A percentile compares a stretch with the other conserved stretches of the same genome.
Conservation (phyloP, 2,797 vertebrate genomes). For the Mareca strepera region DNA sequence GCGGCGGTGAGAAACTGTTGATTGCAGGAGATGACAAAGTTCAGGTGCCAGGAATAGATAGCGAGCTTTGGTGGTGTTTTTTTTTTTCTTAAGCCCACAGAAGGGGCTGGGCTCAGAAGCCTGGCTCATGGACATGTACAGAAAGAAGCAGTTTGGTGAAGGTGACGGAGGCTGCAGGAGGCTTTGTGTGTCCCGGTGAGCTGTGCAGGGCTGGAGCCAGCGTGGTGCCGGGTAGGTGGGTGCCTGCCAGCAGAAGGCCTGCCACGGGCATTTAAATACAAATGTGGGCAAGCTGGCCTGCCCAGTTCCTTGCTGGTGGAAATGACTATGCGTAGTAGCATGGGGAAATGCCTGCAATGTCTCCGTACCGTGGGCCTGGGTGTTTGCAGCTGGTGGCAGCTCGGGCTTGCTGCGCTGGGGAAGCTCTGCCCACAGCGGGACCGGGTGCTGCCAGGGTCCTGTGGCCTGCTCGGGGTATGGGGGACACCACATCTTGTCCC, state of each 20-base stretch:
- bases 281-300: not conserved
- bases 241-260: not conserved
- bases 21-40: not conserved
- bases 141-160: accelerated
- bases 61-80: not conserved
- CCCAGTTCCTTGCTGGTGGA: not conserved
- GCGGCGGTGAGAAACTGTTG: not conserved
- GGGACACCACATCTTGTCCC: not conserved
- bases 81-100: not conserved
- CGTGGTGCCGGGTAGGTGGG: not conserved
- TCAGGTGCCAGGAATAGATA: not conserved
- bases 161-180: accelerated
- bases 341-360: not conserved
- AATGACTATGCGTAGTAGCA: not conserved
- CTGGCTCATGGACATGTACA: not conserved
- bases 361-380: not conserved
- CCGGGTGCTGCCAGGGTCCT: not conserved
- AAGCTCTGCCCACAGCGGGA: not conserved
- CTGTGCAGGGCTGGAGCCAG: not conserved
- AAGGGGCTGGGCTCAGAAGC: not conserved
- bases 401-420: not conserved
- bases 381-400: not conserved
- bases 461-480: too few species aligned
- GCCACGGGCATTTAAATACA: accelerated
- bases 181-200: not conserved